phyloP scores from a whole-genome alignment of 1,140 invertebrate genomes.

The Panulirus ornatus region DNA sequence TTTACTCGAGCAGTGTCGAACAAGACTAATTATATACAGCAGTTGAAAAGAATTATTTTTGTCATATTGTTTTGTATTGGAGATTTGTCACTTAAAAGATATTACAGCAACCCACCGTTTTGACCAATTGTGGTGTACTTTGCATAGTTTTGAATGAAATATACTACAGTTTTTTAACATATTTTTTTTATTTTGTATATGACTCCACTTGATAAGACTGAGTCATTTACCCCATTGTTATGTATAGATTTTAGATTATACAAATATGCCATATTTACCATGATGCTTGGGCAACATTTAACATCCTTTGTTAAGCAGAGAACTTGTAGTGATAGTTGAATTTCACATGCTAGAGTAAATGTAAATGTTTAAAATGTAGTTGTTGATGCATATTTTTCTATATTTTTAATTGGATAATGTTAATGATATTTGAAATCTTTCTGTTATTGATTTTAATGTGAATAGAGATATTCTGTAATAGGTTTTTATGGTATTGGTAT shows the following conservation, averaged over 20 bases:
- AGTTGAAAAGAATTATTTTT: slow-evolving; percentile 20
- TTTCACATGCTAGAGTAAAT: not conserved
- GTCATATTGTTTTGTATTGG: not conserved
- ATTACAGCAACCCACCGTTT: not conserved
- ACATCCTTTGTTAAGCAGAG: not conserved
- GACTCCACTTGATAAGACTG: not conserved
- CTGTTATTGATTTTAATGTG: not conserved
- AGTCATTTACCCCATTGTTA: too few species aligned
- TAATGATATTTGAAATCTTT: not conserved
- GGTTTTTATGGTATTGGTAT: slow-evolving; percentile 14
- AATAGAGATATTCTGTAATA: not conserved
- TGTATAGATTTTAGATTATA: too few species aligned
- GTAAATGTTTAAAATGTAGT: not conserved
- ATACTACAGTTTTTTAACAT: not conserved
- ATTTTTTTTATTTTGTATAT: not conserved
- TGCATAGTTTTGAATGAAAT: not conserved
- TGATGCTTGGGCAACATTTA: not conserved
- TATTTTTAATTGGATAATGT: not conserved
- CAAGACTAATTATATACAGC: slow-evolving; percentile 1
- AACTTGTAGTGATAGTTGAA: not conserved
- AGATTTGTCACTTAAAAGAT: not conserved
- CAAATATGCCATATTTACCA: not conserved
- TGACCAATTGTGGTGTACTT: not conserved
- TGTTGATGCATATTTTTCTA: not conserved
- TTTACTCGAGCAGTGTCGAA: slow-evolving; percentile 28